Conservation (phyloP, 2,888 invertebrate species). For the Drosophila ezoana region DNA sequence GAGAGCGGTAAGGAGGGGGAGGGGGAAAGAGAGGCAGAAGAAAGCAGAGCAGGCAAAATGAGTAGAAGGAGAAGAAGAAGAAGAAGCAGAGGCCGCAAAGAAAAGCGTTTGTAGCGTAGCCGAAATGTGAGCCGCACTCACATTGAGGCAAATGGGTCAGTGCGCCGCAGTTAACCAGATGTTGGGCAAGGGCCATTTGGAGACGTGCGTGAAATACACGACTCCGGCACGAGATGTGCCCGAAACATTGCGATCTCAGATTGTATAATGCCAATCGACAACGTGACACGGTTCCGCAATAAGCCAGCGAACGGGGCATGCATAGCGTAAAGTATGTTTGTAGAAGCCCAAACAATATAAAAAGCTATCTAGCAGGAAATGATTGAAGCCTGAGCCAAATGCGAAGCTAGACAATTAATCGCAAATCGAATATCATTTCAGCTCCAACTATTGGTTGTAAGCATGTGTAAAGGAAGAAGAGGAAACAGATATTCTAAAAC, state of each 20-base stretch:
- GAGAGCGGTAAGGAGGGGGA: slow-evolving; percentile 16
- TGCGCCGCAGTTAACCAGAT: slow-evolving; percentile 33
- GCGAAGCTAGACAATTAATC: too few species aligned
- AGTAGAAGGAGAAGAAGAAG: neutral
- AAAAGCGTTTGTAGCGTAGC: slow-evolving; percentile 24
- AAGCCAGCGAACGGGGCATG: slow-evolving; percentile 1
- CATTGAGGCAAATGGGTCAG: slow-evolving; percentile 76
- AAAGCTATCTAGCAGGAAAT: too few species aligned
- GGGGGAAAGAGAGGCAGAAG: neutral
- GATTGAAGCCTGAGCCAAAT: too few species aligned
- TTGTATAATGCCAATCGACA: slow-evolving; percentile 44
- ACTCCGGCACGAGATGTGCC: slow-evolving; percentile 23
- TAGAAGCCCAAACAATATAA: neutral
- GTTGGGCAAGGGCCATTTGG: slow-evolving; percentile 69
- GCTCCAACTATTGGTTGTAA: too few species aligned
- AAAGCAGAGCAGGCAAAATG: neutral
- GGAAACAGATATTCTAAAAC: too few species aligned
- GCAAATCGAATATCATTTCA: too few species aligned
- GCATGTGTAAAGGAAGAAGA: too few species aligned
- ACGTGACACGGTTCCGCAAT: slow-evolving; percentile 36
- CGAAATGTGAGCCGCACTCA: slow-evolving; percentile 68
- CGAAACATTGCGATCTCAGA: slow-evolving; percentile 33
- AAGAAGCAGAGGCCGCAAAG: slow-evolving; percentile 15
- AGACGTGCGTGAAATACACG: slow-evolving; percentile 65
- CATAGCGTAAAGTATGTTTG: neutral